These are phyloP conservation scores for Nemopilema nomurai DNA, from an alignment of 30 jellyfish, hydroid and myxozoan species.

Conservation along the genomic window DNA sequence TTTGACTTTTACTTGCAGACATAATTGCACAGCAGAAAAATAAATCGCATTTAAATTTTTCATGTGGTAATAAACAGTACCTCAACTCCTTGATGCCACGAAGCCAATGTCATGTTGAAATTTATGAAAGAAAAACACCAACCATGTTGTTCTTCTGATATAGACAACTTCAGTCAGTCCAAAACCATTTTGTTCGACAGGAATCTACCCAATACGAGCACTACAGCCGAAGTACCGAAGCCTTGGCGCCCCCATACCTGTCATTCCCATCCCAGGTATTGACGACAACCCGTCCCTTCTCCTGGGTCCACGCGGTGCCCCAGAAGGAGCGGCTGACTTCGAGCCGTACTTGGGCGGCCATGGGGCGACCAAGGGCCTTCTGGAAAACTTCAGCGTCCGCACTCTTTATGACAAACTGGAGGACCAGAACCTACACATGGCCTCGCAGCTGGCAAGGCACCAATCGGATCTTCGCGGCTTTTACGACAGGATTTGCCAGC, in stretches of 20 bases:
- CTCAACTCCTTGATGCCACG: too few relatives aligned
- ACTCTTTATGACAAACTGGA: constrained; percentile 96
- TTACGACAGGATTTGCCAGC: constrained; percentile 94
- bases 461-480: constrained; percentile 97
- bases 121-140: too few relatives aligned
- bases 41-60: too few relatives aligned
- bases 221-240: constrained; percentile 93
- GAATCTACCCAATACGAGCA: constrained; percentile 79
- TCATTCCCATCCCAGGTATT: constrained; percentile 94
- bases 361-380: constrained; percentile 71
- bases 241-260: constrained; percentile 98
- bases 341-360: constrained; percentile 44
- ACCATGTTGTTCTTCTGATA: too few relatives aligned
- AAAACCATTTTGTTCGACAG: constrained; percentile 32
- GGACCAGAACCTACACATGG: constrained; percentile 93
- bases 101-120: too few relatives aligned
- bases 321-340: constrained; percentile 87
- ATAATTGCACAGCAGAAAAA: too few relatives aligned
- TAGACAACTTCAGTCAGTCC: too few relatives aligned
- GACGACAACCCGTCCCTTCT: constrained; percentile 74
- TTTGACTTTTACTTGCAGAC: too few relatives aligned
- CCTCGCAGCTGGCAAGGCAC: constrained; percentile 97
- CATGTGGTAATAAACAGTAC: too few relatives aligned
- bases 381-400: constrained; percentile 95
- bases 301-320: constrained; percentile 86